Evolutionary conservation across 2,113 vertebrate genomes (phyloP).

Genomic region (Empidonax alnorum): DNA sequence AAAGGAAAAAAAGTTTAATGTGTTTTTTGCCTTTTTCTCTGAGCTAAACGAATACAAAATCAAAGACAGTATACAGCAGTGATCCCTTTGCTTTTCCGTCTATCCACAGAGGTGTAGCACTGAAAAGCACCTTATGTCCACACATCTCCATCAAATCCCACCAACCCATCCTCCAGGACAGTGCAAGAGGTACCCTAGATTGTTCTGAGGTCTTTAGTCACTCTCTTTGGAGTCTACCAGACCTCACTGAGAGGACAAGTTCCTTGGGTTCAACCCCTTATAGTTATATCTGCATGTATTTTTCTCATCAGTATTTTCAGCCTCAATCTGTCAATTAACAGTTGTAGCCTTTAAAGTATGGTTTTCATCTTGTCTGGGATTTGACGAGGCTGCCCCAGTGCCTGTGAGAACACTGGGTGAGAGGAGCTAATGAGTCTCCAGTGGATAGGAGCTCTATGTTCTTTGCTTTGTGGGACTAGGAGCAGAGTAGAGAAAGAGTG

Average conservation of each 20-base stretch:
- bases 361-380: neutral
- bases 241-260: neutral
- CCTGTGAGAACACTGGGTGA: neutral
- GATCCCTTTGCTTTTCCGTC: neutral
- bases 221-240: neutral
- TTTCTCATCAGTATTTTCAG: neutral
- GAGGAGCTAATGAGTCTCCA: neutral
- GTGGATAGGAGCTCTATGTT: neutral
- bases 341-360: neutral
- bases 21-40: neutral
- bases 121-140: neutral
- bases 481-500: neutral
- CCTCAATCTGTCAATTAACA: neutral
- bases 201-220: neutral
- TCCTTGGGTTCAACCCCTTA: neutral
- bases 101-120: neutral
- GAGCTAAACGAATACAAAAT: neutral
- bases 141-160: neutral
- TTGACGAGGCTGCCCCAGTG: neutral
- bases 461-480: neutral
- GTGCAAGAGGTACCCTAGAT: neutral
- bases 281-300: neutral
- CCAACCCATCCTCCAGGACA: neutral
- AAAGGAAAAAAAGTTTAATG: neutral
- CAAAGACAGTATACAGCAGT: neutral